Conservation (phyloP, 64 coral and sea anemone species). For the Anthopleura sola region DNA sequence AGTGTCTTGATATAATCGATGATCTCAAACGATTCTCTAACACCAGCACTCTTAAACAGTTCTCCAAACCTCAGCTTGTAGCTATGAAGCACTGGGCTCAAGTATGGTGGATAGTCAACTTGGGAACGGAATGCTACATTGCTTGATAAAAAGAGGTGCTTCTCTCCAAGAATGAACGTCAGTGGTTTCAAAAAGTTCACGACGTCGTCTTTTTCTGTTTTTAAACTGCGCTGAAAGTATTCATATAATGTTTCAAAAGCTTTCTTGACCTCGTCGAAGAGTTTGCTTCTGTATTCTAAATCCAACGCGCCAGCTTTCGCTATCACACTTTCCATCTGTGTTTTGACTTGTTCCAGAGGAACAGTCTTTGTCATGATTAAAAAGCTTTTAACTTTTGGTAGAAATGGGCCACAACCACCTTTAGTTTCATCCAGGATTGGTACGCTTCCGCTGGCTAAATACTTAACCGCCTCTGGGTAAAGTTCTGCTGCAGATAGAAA, state of each 20-base stretch:
- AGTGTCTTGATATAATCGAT: constrained; percentile 32
- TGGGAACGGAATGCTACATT: constrained; percentile 40
- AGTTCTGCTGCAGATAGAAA: constrained; percentile 39
- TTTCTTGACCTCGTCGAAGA: neutral
- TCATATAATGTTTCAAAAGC: constrained; percentile 43
- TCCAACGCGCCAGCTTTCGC: too few species aligned
- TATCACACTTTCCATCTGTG: constrained; percentile 27
- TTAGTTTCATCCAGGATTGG: constrained; percentile 16
- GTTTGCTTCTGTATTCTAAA: too few species aligned
- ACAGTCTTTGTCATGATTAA: neutral
- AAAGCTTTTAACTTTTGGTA: neutral
- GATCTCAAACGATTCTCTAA: constrained; percentile 39
- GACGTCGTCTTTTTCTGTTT: neutral
- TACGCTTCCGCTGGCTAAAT: constrained; percentile 43
- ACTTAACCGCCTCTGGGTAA: constrained; percentile 30
- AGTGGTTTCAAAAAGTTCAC: neutral
- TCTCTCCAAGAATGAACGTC: constrained; percentile 34
- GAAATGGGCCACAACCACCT: neutral
- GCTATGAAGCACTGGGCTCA: constrained; percentile 32
- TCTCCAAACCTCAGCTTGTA: constrained; percentile 15
- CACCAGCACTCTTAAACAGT: constrained; percentile 43
- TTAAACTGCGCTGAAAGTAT: neutral
- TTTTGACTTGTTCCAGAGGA: constrained; percentile 7
- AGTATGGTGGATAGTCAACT: constrained; percentile 26
- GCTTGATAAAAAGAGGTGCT: neutral